Conservation (phyloP, 2,888 invertebrate genomes). For the Apamea sordens region DNA sequence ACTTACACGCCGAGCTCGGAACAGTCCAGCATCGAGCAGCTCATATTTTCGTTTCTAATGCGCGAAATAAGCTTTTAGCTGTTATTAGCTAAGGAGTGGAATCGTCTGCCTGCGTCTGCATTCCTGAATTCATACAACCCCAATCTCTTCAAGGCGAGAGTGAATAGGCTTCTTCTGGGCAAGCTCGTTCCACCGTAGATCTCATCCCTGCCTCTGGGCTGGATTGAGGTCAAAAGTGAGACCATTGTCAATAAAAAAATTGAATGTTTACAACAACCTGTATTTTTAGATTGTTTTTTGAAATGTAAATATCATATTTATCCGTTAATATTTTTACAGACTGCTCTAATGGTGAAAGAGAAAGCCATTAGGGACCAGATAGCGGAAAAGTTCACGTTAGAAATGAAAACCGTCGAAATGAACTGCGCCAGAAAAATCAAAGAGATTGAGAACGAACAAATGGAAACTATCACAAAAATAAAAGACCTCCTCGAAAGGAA, state of each 20-base stretch:
- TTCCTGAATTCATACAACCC: no score
- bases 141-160: no score
- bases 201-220: no score
- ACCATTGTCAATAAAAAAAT: no score
- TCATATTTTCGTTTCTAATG: conserved; percentile 63
- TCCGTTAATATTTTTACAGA: conserved; percentile 76
- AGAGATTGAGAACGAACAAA: conserved; percentile 88
- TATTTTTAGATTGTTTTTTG: no score
- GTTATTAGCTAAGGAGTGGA: no score
- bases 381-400: conserved; percentile 91
- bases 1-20: conserved; percentile 35
- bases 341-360: conserved; percentile 88
- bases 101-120: no score
- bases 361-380: conserved; percentile 92
- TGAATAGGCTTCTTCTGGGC: no score
- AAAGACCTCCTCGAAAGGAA: conserved; percentile 88
- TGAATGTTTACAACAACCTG: background rate
- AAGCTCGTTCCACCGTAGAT: no score
- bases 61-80: background rate
- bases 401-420: conserved; percentile 91
- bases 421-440: conserved; percentile 87
- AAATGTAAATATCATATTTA: background rate
- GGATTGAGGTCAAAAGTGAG: no score
- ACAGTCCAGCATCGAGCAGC: conserved; percentile 72
- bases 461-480: conserved; percentile 83